These are phyloP conservation scores for Romanogobio albipinnatus DNA, from an alignment of 2,113 vertebrate genomes.

Conservation along the genomic window DNA sequence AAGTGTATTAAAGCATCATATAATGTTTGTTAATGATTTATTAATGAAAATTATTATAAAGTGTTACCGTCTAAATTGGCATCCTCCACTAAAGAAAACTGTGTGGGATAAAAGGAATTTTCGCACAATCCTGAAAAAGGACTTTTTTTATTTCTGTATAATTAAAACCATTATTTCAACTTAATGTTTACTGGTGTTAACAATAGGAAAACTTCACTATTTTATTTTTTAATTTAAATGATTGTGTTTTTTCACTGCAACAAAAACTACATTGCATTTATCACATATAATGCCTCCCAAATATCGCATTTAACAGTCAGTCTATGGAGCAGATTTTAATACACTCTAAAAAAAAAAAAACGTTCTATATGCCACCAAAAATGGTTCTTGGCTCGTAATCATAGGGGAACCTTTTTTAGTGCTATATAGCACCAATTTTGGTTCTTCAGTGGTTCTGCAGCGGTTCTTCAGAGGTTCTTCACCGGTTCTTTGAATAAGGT, in stretches of 20 bases:
- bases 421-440: too few species aligned
- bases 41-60: too few species aligned
- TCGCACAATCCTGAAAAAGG: not conserved
- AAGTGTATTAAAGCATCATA: too few species aligned
- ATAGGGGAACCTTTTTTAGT: too few species aligned
- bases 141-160: not conserved
- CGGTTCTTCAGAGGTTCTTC: too few species aligned
- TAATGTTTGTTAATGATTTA: too few species aligned
- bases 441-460: too few species aligned
- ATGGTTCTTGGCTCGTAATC: too few species aligned
- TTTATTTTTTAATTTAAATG: not conserved
- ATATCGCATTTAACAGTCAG: not conserved
- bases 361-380: too few species aligned
- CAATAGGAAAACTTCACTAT: not conserved
- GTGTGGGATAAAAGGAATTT: not conserved
- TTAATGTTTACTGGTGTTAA: not conserved
- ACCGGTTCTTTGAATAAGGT: too few species aligned
- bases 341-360: too few species aligned
- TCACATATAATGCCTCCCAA: not conserved
- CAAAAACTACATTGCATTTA: not conserved
- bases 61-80: not conserved
- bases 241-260: not conserved
- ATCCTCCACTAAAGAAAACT: not conserved
- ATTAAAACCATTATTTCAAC: not conserved
- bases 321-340: not conserved